Evolutionary conservation across 2,797 vertebrate genomes (phyloP).

Genomic region (Anas capensis): DNA sequence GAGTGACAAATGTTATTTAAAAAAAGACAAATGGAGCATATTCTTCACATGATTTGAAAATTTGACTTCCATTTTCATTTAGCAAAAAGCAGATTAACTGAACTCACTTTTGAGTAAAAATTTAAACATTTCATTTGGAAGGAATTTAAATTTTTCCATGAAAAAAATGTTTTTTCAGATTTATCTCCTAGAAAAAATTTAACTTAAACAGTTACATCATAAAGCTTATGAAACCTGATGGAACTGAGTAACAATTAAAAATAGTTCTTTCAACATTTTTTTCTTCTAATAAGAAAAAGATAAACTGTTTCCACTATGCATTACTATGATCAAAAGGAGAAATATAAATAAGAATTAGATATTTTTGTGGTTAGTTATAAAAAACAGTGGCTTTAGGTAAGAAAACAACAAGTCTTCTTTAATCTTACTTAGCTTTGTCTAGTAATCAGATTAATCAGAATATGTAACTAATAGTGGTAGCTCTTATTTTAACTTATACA

Average conservation of each 20-base stretch:
- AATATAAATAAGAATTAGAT: neutral
- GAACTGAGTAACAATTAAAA: neutral
- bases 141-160: neutral
- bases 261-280: neutral
- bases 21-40: constrained; percentile 5
- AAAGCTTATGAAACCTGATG: neutral
- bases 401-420: neutral
- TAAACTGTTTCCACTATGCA: neutral
- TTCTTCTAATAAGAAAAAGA: neutral
- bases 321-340: neutral
- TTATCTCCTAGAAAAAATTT: neutral
- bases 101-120: neutral
- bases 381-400: neutral
- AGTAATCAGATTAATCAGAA: neutral
- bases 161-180: neutral
- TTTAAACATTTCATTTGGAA: neutral
- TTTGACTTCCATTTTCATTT: neutral
- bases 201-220: neutral
- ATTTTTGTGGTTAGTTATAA: neutral
- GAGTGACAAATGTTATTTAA: neutral
- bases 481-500: neutral
- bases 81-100: neutral
- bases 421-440: neutral
- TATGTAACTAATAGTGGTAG: neutral
- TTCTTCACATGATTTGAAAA: neutral